phyloP scores from a whole-genome alignment of 2,113 vertebrate genomes.

The Phalacrocorax aristotelis region DNA sequence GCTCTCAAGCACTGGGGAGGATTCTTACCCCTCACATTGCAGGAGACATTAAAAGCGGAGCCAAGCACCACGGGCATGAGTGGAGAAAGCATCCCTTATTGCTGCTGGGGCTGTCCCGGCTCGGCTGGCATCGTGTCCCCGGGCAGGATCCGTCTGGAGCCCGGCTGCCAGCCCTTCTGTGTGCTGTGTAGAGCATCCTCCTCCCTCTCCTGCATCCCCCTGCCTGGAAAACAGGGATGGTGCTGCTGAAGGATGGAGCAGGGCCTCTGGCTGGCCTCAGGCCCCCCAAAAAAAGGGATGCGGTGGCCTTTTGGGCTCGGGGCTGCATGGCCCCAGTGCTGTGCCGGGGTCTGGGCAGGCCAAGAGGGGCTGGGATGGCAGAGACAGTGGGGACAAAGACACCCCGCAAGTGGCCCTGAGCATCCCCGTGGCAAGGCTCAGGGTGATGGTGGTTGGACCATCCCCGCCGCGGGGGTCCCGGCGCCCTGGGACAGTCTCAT shows the following conservation, averaged over 20 bases:
- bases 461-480: rapidly evolving
- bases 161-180: too few relatives aligned
- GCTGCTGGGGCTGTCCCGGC: background rate
- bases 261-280: too few relatives aligned
- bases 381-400: background rate
- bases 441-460: background rate
- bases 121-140: rapidly evolving
- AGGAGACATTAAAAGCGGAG: background rate
- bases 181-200: background rate
- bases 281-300: background rate
- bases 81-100: background rate
- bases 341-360: background rate
- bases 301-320: background rate
- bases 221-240: rapidly evolving
- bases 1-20: background rate
- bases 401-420: too few relatives aligned
- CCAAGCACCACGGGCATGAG: rapidly evolving
- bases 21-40: background rate
- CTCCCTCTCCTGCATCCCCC: background rate
- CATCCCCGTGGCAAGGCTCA: background rate
- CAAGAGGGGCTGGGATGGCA: too few relatives aligned
- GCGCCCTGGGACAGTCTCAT: background rate
- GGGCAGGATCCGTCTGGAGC: background rate
- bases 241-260: background rate
- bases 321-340: background rate